Evolutionary conservation across 2,797 vertebrate species (phyloP).

Genomic region (Myotis pilosus): DNA sequence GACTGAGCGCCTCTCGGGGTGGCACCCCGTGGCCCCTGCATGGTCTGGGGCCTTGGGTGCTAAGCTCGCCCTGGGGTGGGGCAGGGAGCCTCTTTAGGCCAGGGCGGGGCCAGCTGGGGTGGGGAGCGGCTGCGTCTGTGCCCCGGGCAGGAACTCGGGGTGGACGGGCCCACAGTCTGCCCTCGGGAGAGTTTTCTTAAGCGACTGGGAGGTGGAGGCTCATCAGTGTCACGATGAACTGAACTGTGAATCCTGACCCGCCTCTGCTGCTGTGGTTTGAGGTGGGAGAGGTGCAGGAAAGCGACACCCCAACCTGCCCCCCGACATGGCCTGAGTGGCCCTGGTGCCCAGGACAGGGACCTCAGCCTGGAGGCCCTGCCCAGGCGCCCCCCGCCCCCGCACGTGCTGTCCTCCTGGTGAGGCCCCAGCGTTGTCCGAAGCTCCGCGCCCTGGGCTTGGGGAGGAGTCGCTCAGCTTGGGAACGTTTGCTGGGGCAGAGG

Average conservation of each 20-base stretch:
- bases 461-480: background rate
- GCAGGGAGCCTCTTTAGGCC: no score
- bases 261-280: slow-evolving; percentile 20
- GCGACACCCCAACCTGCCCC: fast-evolving
- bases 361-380: background rate
- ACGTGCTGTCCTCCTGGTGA: background rate
- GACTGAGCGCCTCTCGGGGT: fast-evolving
- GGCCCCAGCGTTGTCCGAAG: no score
- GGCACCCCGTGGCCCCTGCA: background rate
- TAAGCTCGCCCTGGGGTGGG: fast-evolving
- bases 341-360: fast-evolving
- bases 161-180: background rate
- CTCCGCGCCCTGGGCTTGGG: background rate
- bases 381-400: fast-evolving
- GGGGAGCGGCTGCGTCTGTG: background rate
- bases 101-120: fast-evolving
- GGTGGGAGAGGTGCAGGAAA: background rate
- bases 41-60: background rate
- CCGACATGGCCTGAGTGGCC: fast-evolving
- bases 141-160: background rate
- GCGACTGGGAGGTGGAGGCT: background rate
- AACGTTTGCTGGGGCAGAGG: background rate
- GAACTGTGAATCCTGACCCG: slow-evolving; percentile 59
- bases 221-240: background rate
- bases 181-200: background rate